Evolutionary conservation across 2,888 invertebrate species (phyloP), one percentile per base, ranked within the genome.

Genomic region (Labia minor): DNA sequence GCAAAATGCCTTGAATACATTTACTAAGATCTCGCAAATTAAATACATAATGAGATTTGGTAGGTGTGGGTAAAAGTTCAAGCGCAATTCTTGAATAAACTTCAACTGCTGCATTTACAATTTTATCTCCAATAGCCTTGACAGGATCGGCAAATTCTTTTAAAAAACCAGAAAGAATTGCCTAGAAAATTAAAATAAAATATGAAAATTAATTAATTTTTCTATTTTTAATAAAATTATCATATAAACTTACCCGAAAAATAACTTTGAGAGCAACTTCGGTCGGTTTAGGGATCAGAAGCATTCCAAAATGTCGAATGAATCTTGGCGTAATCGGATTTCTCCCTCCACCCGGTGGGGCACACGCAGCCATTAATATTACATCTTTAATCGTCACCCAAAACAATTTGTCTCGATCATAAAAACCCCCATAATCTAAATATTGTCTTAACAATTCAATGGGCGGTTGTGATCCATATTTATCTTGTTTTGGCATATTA

Each of bases 31-130:
- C 94, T 63, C 95, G 82, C 72, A 95, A 79, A 78, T 95, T 96
- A 77, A 95, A 96, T 14, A 95, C 86, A 74, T 96, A 95, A 78
- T 95, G 95, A 0, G 91, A 91, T 76, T 94, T 95, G 21, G 90
- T 86, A 0, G 95, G 95, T 0, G 95, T 95, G 0, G 95, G 95
- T 21, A 95, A 78, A 71, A 96, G 83, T 73, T 90, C 90, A 0
- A 83, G 79, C 16, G 88, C 85, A 62, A 94, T 91, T 72, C 87
- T 85, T 70, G 85, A 81, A 75, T 95, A 96, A 1, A 95, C 82
- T 64, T 90, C 89, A 61, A 95, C 89, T 0, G 93, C 87, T 0
- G 94, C 91, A 70, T 85, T 83, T 0, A 95, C 90, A 73, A 95
- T 85, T 20, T 85, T 80, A 66, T 87, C 88, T 0, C 84, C 85